Base-by-base conservation (phyloP, 2,797 vertebrate genomes). In the Pseudochaenichthys georgianus region DNA sequence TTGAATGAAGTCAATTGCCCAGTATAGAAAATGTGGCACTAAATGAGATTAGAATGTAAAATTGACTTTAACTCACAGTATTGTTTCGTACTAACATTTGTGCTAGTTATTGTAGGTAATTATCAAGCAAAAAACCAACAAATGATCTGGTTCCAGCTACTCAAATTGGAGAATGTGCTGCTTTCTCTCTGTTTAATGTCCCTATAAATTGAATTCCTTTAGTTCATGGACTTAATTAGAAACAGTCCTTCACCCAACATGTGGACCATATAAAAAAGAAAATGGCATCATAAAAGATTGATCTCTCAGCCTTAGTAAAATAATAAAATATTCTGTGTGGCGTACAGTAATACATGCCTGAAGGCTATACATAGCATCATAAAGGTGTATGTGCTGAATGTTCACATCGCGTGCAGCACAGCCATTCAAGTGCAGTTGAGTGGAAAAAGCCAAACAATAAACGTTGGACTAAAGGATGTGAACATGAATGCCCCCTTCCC, bases 371-470 rank as follows among this genome's bases (percentile, higher is more conserved):
- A 67, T 68, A 78, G 41, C 15, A 1, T 69, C 47, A 9, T 59
- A 28, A 64, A 55, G 62, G 65, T 66, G 60, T 43, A 53, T 68
- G 48, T 11, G 65, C 70, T 77, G 71, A 71, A 28, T 60, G 76
- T 46, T 75, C 59, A 52, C 42, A 60, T 78, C 4, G 58, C 46
- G 13, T 72, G 65, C 60, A 55, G 69, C 15, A 11, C 62, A 15
- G 73, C 75, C 64, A 71, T 53, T 84, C 65, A 86, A 77, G 79
- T 81, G 75, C 83, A 83, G 70, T 78, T 80, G 73, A 89, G 84
- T 77, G 80, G 63, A 92, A 90, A 85, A 85, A 81, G 61, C 52
- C 67, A 83, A 86, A 90, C 82, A 82, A 87, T 79, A 78, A 81
- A 84, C 28, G 59, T 28, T 58, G 47, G 65, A 21, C 66, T 80